These are phyloP conservation scores for Sebastes taczanowskii DNA, from an alignment of 2,797 vertebrate species.

Conservation along the genomic window DNA sequence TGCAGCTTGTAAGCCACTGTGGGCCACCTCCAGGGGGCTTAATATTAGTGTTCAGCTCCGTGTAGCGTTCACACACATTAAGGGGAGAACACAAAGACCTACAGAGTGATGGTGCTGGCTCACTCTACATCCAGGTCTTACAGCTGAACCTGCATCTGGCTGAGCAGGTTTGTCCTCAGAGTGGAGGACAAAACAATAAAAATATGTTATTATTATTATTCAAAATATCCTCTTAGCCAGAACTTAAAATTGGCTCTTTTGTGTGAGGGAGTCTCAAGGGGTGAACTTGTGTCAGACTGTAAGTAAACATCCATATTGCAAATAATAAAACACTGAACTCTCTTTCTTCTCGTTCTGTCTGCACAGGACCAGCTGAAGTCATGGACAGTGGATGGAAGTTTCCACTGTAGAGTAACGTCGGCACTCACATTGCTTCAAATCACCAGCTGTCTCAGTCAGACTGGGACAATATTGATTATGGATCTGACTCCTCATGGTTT, in stretches of 20 bases:
- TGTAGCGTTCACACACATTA: constrained; percentile 33
- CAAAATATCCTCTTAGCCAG: background rate
- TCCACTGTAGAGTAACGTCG: constrained; percentile 24
- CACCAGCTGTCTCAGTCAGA: constrained; percentile 38
- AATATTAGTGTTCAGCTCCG: constrained; percentile 57
- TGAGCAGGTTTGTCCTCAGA: background rate
- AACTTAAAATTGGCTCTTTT: background rate
- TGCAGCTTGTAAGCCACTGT: constrained; percentile 28
- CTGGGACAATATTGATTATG: constrained; percentile 51
- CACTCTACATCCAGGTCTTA: constrained; percentile 9
- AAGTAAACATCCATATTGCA: background rate
- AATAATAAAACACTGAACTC: constrained; percentile 1
- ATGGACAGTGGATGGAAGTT: constrained; percentile 38
- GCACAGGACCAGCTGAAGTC: constrained; percentile 5
- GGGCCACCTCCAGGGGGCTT: constrained; percentile 44
- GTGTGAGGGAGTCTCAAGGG: background rate
- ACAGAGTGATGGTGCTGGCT: constrained; percentile 26
- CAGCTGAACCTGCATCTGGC: background rate
- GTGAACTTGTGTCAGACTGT: background rate
- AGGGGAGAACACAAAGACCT: constrained; percentile 47
- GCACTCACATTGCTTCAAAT: background rate
- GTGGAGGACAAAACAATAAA: background rate
- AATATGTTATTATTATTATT: background rate
- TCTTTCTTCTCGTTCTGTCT: constrained; percentile 7
- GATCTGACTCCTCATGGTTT: constrained; percentile 45